These are phyloP conservation scores for Epistrophe grossulariae DNA, from an alignment of 2,888 invertebrate species.

Conservation along the genomic window DNA sequence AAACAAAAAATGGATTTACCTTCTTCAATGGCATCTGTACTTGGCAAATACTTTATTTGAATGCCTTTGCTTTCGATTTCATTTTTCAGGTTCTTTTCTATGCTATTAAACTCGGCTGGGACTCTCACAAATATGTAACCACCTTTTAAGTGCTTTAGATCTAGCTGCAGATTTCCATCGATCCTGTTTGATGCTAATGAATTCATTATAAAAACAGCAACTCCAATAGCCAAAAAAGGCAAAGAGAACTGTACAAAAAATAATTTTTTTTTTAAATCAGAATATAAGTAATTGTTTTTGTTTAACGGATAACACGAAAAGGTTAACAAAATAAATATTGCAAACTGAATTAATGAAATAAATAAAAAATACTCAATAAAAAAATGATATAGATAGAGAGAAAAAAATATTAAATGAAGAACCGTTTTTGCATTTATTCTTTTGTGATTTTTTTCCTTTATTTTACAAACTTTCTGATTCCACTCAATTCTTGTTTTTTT, in stretches of 20 bases:
- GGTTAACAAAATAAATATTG: too few relatives aligned
- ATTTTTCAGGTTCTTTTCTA: constrained; percentile 77
- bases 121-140: constrained; percentile 79
- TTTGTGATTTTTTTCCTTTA: too few relatives aligned
- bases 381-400: too few relatives aligned
- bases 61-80: constrained; percentile 78
- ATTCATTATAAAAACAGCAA: constrained; percentile 80
- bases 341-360: too few relatives aligned
- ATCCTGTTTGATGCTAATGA: constrained; percentile 77
- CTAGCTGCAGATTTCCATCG: constrained; percentile 78
- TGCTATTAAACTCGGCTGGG: constrained; percentile 53
- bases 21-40: constrained; percentile 38
- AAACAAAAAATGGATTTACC: constrained; percentile 23
- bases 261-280: too few relatives aligned
- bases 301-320: too few relatives aligned
- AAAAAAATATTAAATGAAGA: too few relatives aligned
- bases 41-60: constrained; percentile 72
- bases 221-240: constrained; percentile 78
- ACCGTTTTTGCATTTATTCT: too few relatives aligned
- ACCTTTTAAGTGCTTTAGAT: constrained; percentile 78
- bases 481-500: too few relatives aligned
- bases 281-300: too few relatives aligned
- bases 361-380: too few relatives aligned
- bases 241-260: constrained; percentile 77
- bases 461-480: too few relatives aligned